Percentiles rank a stretch among this genome's conserved stretches.
phyloP scores from a whole-genome alignment of 2,888 invertebrate species.

The Taphrorychus bicolor region DNA sequence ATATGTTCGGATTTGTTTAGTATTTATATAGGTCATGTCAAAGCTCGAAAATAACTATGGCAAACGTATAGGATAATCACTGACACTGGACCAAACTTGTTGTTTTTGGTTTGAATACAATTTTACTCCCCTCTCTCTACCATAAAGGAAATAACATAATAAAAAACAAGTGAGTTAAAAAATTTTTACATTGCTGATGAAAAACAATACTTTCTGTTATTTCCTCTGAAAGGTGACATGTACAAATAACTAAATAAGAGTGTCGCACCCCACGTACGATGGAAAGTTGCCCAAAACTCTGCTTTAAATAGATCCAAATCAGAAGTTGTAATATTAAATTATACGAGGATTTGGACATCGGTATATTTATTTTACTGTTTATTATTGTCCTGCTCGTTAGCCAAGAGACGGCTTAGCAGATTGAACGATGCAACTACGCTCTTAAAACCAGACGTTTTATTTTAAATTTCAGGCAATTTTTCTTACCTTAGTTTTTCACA shows the following conservation, averaged over 20 bases:
- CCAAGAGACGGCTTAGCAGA: conserved; percentile 15
- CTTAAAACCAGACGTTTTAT: too few relatives aligned
- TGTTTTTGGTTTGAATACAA: too few relatives aligned
- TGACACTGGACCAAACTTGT: too few relatives aligned
- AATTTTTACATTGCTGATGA: too few relatives aligned
- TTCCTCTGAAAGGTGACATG: conserved; percentile 6
- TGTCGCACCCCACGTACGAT: conserved; percentile 47
- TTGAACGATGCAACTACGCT: too few relatives aligned
- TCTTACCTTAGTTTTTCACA: too few relatives aligned
- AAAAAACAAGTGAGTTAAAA: too few relatives aligned
- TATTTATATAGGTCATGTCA: neutral
- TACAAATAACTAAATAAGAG: conserved; percentile 50
- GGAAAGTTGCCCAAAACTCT: conserved; percentile 54
- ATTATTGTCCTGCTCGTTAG: conserved; percentile 16
- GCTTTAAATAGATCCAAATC: conserved; percentile 51
- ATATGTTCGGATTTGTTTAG: neutral
- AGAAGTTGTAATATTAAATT: conserved; percentile 38
- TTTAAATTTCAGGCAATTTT: too few relatives aligned
- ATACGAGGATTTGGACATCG: conserved; percentile 12
- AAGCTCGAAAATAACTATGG: neutral
- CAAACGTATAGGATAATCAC: too few relatives aligned
- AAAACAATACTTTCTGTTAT: neutral
- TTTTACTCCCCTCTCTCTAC: too few relatives aligned
- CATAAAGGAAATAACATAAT: too few relatives aligned
- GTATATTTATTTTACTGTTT: conserved; percentile 10